phyloP scores from a whole-genome alignment of 1,140 invertebrate genomes.

The Micrasema minimum region DNA sequence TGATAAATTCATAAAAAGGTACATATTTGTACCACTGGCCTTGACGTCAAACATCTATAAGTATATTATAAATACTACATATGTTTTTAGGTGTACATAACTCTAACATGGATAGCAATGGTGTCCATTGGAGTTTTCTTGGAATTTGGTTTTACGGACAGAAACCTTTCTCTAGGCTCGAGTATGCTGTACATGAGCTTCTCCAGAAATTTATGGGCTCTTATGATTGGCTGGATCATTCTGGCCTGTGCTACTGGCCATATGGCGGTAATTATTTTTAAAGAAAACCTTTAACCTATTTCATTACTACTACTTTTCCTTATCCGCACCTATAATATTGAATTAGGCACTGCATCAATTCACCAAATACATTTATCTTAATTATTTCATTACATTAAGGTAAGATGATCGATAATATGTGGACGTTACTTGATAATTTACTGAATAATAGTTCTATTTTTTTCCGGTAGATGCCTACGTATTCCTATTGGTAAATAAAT shows the following conservation, averaged over 20 bases:
- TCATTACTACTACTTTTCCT: not conserved
- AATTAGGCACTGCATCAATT: not conserved
- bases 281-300: not conserved
- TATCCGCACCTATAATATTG: not conserved
- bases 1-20: too few relatives aligned
- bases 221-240: slow-evolving; percentile 22
- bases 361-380: not conserved
- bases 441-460: too few relatives aligned
- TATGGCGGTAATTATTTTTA: too few relatives aligned
- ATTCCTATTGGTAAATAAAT: too few relatives aligned
- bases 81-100: slow-evolving; percentile 9
- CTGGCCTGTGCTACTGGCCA: slow-evolving; percentile 17
- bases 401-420: too few relatives aligned
- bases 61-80: too few relatives aligned
- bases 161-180: not conserved
- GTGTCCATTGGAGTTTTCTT: slow-evolving; percentile 3
- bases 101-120: not conserved
- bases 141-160: slow-evolving; percentile 16
- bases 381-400: too few relatives aligned
- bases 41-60: too few relatives aligned
- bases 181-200: slow-evolving; percentile 20
- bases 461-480: too few relatives aligned
- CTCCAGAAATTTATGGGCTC: slow-evolving; percentile 7
- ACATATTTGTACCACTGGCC: too few relatives aligned
- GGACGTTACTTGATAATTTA: too few relatives aligned